A percentile compares a stretch with the other conserved stretches of the same genome.
phyloP scores from a whole-genome alignment of 2,113 vertebrate species.

The Haplotaxodon microlepis region DNA sequence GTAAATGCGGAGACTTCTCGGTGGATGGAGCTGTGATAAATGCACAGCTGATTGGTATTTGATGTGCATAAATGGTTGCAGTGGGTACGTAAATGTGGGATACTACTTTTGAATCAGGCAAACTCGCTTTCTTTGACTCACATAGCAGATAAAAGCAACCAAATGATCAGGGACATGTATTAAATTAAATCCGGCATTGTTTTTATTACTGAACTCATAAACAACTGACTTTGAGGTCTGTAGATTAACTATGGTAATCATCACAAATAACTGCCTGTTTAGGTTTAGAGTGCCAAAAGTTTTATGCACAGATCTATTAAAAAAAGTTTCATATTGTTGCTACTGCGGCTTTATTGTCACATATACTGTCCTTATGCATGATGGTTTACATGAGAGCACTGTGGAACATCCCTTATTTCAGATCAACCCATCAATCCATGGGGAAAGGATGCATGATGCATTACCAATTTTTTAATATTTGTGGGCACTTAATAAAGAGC shows the following conservation, averaged over 20 bases:
- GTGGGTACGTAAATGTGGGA: background rate
- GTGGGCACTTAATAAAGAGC: conserved; percentile 13
- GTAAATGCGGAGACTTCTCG: background rate
- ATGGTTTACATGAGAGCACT: background rate
- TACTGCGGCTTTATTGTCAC: background rate
- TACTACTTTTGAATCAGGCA: background rate
- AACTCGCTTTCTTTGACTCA: background rate
- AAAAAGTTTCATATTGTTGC: background rate
- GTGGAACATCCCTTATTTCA: background rate
- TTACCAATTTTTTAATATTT: conserved; percentile 26
- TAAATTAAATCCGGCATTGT: background rate
- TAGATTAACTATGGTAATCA: background rate
- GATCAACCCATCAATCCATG: background rate
- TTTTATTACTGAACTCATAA: background rate
- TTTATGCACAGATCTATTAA: background rate
- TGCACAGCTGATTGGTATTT: background rate
- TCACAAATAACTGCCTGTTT: background rate
- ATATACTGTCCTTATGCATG: background rate
- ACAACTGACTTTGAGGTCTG: background rate
- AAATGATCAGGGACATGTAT: background rate
- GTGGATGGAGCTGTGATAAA: background rate
- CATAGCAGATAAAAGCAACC: background rate
- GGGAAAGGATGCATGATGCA: conserved; percentile 23
- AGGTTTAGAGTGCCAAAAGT: background rate
- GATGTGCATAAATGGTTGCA: background rate